Evolutionary conservation across 2,888 invertebrate genomes (phyloP).

Genomic region (Caenorhabditis parvicauda): DNA sequence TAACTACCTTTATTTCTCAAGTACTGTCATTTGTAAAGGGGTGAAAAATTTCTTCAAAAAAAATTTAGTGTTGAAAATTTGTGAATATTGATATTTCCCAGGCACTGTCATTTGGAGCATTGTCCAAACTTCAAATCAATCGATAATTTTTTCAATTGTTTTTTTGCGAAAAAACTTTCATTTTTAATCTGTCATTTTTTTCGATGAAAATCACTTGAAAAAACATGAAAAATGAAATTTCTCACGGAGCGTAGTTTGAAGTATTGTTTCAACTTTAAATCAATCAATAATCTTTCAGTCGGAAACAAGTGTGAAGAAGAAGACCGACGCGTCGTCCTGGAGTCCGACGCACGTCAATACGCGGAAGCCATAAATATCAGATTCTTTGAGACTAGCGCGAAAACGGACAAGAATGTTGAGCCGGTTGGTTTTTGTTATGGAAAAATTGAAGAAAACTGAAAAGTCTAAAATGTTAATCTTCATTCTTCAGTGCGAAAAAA

Average conservation of each 20-base stretch:
- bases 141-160: background rate
- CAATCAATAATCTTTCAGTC: conserved; percentile 71
- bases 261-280: no score
- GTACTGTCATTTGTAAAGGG: no score
- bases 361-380: conserved; percentile 96
- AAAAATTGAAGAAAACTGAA: background rate
- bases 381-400: conserved; percentile 96
- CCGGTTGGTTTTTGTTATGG: conserved; percentile 74
- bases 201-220: background rate
- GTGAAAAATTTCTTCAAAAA: no score
- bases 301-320: conserved; percentile 96
- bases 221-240: no score
- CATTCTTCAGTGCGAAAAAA: background rate
- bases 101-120: background rate
- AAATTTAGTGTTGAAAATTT: no score
- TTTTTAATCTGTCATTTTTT: background rate
- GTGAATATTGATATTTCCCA: background rate
- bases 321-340: conserved; percentile 89
- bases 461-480: background rate
- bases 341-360: conserved; percentile 93
- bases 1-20: no score
- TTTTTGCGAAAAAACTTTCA: background rate
- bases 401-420: conserved; percentile 97
- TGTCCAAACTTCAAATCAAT: background rate
- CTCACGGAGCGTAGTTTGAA: no score